Evolutionary conservation across 2,797 vertebrate species (phyloP).

Genomic region (Myotis planiceps): DNA sequence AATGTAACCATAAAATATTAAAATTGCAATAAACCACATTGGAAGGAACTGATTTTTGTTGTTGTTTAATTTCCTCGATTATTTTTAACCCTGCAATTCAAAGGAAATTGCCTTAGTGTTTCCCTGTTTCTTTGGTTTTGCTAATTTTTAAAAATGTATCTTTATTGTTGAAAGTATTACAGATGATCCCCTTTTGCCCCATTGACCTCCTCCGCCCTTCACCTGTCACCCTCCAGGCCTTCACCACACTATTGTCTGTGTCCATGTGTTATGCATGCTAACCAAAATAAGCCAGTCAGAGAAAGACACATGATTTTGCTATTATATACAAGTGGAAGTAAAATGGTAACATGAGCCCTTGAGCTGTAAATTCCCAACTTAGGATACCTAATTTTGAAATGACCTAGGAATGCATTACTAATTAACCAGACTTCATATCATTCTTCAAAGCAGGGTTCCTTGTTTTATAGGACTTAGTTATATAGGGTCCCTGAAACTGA

Average conservation of each 20-base stretch:
- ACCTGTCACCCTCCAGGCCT: no score
- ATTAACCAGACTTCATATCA: not conserved
- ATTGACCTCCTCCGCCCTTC: no score
- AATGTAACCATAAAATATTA: conserved; percentile 82
- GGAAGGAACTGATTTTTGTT: conserved; percentile 49
- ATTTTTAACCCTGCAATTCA: conserved; percentile 29
- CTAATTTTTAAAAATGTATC: no score
- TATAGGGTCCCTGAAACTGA: not conserved
- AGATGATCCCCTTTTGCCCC: no score
- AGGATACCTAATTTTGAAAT: not conserved
- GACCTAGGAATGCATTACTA: not conserved
- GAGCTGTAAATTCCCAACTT: not conserved
- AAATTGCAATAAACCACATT: conserved; percentile 75
- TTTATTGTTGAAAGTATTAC: no score
- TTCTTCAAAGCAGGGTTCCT: not conserved
- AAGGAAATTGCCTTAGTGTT: not conserved
- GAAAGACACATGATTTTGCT: not conserved
- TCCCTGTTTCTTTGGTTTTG: not conserved
- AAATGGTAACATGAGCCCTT: not conserved
- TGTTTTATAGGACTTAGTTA: not conserved
- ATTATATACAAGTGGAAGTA: not conserved
- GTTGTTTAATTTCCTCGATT: conserved; percentile 27
- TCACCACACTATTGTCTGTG: no score
- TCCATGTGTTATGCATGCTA: no score
- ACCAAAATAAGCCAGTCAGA: no score